Percentiles rank a stretch among this genome's conserved stretches.
Evolutionary conservation across 2,888 invertebrate species (phyloP).

Genomic region (Holacanthella duospinosa): DNA sequence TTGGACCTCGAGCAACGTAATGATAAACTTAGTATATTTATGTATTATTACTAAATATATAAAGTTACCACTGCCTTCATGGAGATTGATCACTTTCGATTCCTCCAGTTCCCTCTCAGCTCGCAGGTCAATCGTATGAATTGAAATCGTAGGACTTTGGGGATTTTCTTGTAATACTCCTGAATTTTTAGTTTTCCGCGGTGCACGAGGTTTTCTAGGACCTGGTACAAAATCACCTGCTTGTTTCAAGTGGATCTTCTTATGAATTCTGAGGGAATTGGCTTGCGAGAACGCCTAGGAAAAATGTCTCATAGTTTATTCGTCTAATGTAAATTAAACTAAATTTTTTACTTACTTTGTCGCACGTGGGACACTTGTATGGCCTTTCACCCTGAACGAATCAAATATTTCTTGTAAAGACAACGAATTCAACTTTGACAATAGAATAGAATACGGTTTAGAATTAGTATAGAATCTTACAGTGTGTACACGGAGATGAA

Average conservation of each 20-base stretch:
- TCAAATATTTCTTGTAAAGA: no score
- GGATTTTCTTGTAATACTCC: neutral
- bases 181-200: neutral
- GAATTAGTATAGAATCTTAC: neutral
- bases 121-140: neutral
- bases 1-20: no score
- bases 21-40: no score
- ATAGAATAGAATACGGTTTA: neutral
- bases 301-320: no score
- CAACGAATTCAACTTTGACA: neutral
- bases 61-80: neutral
- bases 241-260: constrained; percentile 4
- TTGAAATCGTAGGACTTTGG: neutral
- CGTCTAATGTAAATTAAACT: no score
- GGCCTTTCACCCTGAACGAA: constrained; percentile 3
- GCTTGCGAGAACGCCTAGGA: constrained; percentile 4
- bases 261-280: constrained; percentile 4
- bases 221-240: neutral
- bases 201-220: neutral
- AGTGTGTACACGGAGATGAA: constrained; percentile 6
- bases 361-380: constrained; percentile 3
- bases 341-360: constrained; percentile 1
- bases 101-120: neutral
- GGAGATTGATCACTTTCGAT: neutral
- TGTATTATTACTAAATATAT: no score